Conservation (phyloP, 2,888 invertebrate genomes). For the Sarcophaga caerulescens region DNA sequence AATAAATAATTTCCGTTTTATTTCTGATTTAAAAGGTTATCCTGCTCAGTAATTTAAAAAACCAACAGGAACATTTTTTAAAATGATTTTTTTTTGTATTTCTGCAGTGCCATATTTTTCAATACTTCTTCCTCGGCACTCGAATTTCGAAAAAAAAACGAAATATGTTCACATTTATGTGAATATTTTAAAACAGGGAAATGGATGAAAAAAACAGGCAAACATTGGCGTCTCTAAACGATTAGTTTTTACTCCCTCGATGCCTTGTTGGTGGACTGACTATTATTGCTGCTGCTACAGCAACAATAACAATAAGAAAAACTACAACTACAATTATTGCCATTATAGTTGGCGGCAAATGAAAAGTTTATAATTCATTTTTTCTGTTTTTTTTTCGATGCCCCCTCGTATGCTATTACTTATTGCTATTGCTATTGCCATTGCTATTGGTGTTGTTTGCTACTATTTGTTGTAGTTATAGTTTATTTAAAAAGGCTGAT, state of each 20-base stretch:
- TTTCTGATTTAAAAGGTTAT: too few species aligned
- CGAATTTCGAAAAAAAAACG: too few species aligned
- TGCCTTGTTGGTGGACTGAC: neutral
- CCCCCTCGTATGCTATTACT: neutral
- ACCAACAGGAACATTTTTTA: neutral
- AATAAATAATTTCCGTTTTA: too few species aligned
- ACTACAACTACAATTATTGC: slow-evolving; percentile 36
- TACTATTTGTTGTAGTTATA: neutral
- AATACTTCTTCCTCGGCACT: neutral
- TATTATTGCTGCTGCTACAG: neutral
- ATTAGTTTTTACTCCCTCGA: slow-evolving; percentile 49
- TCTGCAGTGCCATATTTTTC: slow-evolving; percentile 31
- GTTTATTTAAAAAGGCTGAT: slow-evolving; percentile 47
- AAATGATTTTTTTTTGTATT: slow-evolving; percentile 9
- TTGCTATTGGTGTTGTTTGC: neutral
- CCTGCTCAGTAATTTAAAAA: too few species aligned
- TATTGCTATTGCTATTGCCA: slow-evolving; percentile 13
- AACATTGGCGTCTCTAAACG: slow-evolving; percentile 59
- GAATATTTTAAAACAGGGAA: neutral
- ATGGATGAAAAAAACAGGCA: slow-evolving; percentile 19
- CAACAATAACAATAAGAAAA: neutral
- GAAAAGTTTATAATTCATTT: slow-evolving; percentile 56
- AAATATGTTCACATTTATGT: too few species aligned
- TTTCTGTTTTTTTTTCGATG: slow-evolving; percentile 5
- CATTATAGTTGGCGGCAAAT: slow-evolving; percentile 53